A percentile compares a stretch with the other conserved stretches of the same genome.
These are phyloP conservation scores for Elgonia sp. DNA, from an alignment of 2,888 invertebrate species.

Conservation along the genomic window DNA sequence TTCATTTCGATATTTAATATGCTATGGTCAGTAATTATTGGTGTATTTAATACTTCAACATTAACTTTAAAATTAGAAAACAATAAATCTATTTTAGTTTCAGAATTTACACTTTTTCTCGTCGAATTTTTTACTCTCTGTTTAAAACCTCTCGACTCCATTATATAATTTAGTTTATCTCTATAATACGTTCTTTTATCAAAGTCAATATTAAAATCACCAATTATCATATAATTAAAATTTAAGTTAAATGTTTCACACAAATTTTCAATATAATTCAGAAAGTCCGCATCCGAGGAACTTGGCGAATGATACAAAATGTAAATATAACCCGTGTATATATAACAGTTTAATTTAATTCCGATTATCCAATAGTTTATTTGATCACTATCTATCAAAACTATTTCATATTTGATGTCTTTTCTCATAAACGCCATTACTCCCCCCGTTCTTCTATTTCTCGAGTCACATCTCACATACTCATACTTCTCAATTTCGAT, in stretches of 20 bases:
- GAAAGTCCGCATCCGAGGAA: no score
- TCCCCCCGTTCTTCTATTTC: slow-evolving; percentile 2
- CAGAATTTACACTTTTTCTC: no score
- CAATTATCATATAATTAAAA: slow-evolving; percentile 4
- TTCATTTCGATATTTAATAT: neutral
- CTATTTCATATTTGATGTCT: neutral
- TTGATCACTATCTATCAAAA: neutral
- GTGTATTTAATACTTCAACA: no score
- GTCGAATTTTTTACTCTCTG: no score
- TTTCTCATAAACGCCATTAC: neutral
- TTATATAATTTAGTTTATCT: slow-evolving; percentile 3
- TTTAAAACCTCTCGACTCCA: no score
- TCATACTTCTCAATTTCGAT: neutral
- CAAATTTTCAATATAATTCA: no score
- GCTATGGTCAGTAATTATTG: neutral
- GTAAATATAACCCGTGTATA: neutral
- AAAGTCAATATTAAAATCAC: neutral
- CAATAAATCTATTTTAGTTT: no score
- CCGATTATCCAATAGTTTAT: neutral
- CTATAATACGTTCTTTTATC: neutral
- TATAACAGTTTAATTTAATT: neutral
- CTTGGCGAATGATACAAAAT: no score
- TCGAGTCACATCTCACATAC: no score
- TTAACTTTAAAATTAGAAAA: no score
- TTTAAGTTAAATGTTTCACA: no score